Evolutionary conservation across 2,113 vertebrate species (phyloP).

Genomic region (Caretta caretta): DNA sequence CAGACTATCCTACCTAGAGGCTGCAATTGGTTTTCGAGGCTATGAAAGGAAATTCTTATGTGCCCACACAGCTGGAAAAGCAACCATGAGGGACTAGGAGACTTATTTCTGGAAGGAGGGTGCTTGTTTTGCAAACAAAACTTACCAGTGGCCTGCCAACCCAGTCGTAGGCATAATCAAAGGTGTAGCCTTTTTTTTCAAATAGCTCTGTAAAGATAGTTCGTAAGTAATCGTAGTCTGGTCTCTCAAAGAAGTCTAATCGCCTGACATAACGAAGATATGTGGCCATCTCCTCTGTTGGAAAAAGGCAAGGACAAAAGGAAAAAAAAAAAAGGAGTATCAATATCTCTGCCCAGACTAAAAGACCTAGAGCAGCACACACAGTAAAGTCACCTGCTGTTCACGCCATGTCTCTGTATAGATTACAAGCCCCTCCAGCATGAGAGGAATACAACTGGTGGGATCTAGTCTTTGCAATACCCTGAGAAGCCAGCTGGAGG

Average conservation of each 20-base stretch:
- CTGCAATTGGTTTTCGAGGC: not conserved
- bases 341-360: not conserved
- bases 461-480: not conserved
- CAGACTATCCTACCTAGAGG: not conserved
- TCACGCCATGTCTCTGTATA: not conserved
- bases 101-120: not conserved
- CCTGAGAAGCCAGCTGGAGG: not conserved
- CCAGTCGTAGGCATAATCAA: conserved; percentile 98
- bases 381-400: not conserved
- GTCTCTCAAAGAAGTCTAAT: conserved; percentile 99
- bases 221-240: conserved; percentile 96
- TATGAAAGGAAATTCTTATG: not conserved
- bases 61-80: not conserved
- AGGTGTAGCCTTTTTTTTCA: conserved; percentile 97
- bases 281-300: conserved; percentile 97
- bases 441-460: not conserved
- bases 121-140: conserved; percentile 28
- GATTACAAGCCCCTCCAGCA: not conserved
- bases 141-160: conserved; percentile 98
- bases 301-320: conserved; percentile 13
- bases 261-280: conserved; percentile 97
- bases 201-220: conserved; percentile 97
- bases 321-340: not conserved
- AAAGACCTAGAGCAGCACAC: not conserved
- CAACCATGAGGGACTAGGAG: not conserved